Conservation (phyloP, 2,888 invertebrate species). For the Salpingus planirostris region DNA sequence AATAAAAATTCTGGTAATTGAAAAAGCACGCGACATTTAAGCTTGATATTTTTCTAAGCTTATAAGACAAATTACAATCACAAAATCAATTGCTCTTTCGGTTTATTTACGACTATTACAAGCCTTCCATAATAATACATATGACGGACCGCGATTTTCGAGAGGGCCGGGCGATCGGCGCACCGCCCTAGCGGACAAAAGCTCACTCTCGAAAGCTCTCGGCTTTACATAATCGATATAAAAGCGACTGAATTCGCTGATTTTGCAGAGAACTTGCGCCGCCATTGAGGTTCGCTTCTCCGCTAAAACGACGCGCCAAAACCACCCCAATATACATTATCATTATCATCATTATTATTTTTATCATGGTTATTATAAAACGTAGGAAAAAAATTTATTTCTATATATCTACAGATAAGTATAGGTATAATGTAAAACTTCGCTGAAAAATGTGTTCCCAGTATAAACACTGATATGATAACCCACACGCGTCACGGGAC, state of each 20-base stretch:
- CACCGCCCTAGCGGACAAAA: conserved; percentile 17
- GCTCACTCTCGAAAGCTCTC: conserved; percentile 11
- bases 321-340: too few species aligned
- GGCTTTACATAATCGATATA: conserved; percentile 20
- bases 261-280: conserved; percentile 11
- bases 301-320: too few species aligned
- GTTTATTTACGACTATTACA: conserved; percentile 30
- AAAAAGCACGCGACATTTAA: conserved; percentile 19
- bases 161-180: conserved; percentile 2
- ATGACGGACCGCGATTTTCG: too few species aligned
- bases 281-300: conserved; percentile 14
- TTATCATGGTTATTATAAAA: too few species aligned
- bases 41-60: conserved; percentile 22
- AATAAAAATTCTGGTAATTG: conserved; percentile 18
- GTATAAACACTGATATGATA: too few species aligned
- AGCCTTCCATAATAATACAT: conserved; percentile 29
- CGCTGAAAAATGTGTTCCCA: too few species aligned
- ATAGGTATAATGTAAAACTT: too few species aligned
- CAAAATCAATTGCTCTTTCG: conserved; percentile 31
- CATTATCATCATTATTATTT: too few species aligned
- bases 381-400: not conserved
- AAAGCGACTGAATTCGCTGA: conserved; percentile 5
- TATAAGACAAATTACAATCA: conserved; percentile 28
- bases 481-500: too few species aligned
- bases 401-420: too few species aligned